phyloP scores from a whole-genome alignment of 2,113 vertebrate genomes.

The Vicugna pacos region DNA sequence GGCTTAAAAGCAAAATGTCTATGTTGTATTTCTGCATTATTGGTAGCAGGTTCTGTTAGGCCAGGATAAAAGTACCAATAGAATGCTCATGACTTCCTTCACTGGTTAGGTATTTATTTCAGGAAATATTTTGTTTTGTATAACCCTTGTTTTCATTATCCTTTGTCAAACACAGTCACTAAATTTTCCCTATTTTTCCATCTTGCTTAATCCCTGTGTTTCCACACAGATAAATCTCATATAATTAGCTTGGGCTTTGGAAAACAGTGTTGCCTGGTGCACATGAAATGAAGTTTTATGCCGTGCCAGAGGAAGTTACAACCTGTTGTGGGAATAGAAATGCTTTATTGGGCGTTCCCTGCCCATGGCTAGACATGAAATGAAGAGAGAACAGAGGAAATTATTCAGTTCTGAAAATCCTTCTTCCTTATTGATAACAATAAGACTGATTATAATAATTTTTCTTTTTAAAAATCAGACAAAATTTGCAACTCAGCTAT shows the following conservation, averaged over 20 bases:
- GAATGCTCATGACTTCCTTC: constrained; percentile 21
- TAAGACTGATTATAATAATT: not conserved
- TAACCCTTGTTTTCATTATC: constrained; percentile 80
- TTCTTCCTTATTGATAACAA: not conserved
- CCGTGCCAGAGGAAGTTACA: not conserved
- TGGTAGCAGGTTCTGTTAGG: constrained; percentile 37
- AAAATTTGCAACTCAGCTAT: not conserved
- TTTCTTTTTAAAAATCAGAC: not conserved
- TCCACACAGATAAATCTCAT: constrained; percentile 86
- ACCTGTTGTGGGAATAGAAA: constrained; percentile 62
- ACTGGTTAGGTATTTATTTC: constrained; percentile 74
- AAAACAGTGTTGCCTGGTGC: constrained; percentile 78
- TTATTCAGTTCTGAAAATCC: constrained; percentile 30
- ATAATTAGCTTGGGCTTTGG: constrained; percentile 85
- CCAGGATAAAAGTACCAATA: constrained; percentile 63
- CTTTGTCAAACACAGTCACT: constrained; percentile 83
- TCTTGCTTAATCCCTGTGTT: constrained; percentile 85
- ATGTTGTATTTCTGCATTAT: constrained; percentile 38
- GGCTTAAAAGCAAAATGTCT: constrained; percentile 34
- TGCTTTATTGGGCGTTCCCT: constrained; percentile 62
- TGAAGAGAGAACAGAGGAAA: constrained; percentile 55
- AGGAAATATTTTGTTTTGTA: constrained; percentile 78
- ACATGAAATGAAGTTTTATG: constrained; percentile 75
- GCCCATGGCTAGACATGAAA: constrained; percentile 48
- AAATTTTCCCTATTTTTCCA: constrained; percentile 81